Evolutionary conservation across 1,140 invertebrate species (phyloP).

Genomic region (Coelopa frigida): DNA sequence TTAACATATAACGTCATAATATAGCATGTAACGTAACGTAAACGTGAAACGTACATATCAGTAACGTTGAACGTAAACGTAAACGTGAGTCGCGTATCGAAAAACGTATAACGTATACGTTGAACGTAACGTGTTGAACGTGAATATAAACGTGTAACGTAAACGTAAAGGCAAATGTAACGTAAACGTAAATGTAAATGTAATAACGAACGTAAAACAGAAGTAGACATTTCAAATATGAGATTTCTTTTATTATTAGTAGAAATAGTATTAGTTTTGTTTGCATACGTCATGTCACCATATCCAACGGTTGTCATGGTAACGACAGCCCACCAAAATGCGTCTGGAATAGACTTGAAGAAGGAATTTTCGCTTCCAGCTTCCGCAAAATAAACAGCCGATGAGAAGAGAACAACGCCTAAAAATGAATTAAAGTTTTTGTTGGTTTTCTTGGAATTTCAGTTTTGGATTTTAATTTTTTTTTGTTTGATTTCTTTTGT

Average conservation of each 20-base stretch:
- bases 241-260: too few species aligned
- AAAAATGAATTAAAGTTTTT: conserved; percentile 57
- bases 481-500: conserved; percentile 12
- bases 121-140: too few species aligned
- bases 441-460: conserved; percentile 25
- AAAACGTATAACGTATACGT: too few species aligned
- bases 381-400: conserved; percentile 98
- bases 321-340: conserved; percentile 99
- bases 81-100: neutral
- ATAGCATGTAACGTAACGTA: too few species aligned
- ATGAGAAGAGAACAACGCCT: conserved; percentile 99
- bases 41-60: too few species aligned
- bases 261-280: too few species aligned
- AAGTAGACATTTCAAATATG: too few species aligned
- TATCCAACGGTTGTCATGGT: conserved; percentile 99
- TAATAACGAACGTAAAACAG: too few species aligned
- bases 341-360: conserved; percentile 97
- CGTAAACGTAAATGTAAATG: too few species aligned
- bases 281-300: conserved; percentile 98
- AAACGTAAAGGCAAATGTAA: too few species aligned
- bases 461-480: neutral
- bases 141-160: too few species aligned
- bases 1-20: too few species aligned
- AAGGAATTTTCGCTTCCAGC: conserved; percentile 94
- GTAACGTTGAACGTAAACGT: conserved; percentile 1